phyloP scores from a whole-genome alignment of 1,140 invertebrate species.

The Brachionus paranguensis region DNA sequence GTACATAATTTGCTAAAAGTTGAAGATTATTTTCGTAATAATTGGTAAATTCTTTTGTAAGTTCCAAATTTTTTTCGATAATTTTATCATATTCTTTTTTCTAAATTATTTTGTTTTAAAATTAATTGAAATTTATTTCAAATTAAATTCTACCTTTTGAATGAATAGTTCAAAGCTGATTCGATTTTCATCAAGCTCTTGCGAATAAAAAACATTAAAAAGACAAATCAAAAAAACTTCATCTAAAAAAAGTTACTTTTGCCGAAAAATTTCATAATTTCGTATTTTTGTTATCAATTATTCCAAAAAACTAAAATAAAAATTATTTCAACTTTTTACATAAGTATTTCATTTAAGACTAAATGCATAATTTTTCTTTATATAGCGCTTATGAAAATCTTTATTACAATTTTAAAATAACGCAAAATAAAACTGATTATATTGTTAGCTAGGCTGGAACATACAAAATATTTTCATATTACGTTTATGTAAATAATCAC shows the following conservation, averaged over 20 bases:
- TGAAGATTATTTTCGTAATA: conserved; percentile 28
- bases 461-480: not conserved
- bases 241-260: not conserved
- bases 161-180: conserved; percentile 8
- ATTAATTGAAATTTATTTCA: not conserved
- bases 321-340: conserved; percentile 12
- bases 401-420: not conserved
- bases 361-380: not conserved
- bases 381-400: not conserved
- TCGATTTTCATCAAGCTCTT: not conserved
- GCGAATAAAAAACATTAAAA: not conserved
- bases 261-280: conserved; percentile 24
- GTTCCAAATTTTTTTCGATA: conserved; percentile 1
- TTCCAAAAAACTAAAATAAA: conserved; percentile 14
- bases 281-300: conserved; percentile 6
- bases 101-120: not conserved
- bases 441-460: not conserved
- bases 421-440: not conserved
- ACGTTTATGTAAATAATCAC: not conserved
- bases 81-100: conserved; percentile 33
- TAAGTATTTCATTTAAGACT: not conserved
- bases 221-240: not conserved
- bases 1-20: conserved; percentile 17
- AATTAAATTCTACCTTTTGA: conserved; percentile 4
- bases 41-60: conserved; percentile 14